phyloP scores from a whole-genome alignment of 2,888 invertebrate species.

The Pediacus dermestoides region DNA sequence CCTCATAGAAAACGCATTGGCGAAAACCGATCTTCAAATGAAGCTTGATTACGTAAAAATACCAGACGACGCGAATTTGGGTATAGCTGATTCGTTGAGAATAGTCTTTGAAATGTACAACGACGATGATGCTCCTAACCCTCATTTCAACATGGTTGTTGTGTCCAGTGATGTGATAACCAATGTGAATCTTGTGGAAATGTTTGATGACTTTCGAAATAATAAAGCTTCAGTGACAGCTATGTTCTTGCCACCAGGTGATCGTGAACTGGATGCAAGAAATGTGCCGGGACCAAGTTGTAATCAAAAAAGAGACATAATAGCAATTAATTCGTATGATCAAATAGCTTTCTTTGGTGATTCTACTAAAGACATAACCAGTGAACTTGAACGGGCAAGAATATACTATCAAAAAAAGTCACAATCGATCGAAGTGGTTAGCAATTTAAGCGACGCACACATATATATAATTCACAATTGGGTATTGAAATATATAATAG shows the following conservation, averaged over 20 bases:
- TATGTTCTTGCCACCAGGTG: slow-evolving; percentile 70
- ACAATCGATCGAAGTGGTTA: too few relatives aligned
- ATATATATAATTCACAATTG: slow-evolving; percentile 86
- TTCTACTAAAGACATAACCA: too few relatives aligned
- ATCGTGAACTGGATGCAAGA: slow-evolving; percentile 55
- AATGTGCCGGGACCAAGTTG: slow-evolving; percentile 81
- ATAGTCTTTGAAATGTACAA: too few relatives aligned
- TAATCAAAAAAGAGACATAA: slow-evolving; percentile 82
- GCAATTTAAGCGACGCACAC: slow-evolving; percentile 82
- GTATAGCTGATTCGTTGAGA: slow-evolving; percentile 90
- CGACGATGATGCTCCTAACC: too few relatives aligned
- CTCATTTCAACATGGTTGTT: slow-evolving; percentile 80
- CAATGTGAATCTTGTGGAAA: slow-evolving; percentile 73
- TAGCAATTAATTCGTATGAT: too few relatives aligned
- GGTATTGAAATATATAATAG: slow-evolving; percentile 73
- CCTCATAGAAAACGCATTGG: slow-evolving; percentile 70
- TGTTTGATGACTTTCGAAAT: slow-evolving; percentile 81
- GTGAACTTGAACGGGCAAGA: too few relatives aligned
- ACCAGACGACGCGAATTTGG: slow-evolving; percentile 77
- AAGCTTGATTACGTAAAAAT: slow-evolving; percentile 75
- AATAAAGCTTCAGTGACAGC: slow-evolving; percentile 80
- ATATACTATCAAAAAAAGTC: slow-evolving; percentile 70
- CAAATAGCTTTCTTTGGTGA: too few relatives aligned
- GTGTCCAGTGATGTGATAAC: slow-evolving; percentile 90
- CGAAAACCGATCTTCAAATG: slow-evolving; percentile 71